Conservation (phyloP, 2,888 invertebrate genomes). For the Diadromus collaris region DNA sequence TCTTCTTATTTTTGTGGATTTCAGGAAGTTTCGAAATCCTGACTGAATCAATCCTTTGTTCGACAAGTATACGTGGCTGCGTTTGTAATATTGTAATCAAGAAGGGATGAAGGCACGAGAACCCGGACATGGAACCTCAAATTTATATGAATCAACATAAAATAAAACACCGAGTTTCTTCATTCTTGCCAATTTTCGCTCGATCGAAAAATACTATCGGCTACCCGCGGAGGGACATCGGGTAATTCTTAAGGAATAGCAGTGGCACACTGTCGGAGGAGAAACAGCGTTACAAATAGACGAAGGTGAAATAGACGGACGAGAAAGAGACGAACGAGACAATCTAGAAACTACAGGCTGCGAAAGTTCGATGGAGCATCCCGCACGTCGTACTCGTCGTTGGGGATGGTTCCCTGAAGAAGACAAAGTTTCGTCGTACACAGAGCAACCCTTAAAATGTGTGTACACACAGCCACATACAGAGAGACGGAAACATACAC, state of each 20-base stretch:
- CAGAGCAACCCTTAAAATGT: constrained; percentile 17
- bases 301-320: background rate
- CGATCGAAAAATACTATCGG: background rate
- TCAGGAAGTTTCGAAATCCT: too few species aligned
- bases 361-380: constrained; percentile 41
- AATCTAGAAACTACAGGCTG: constrained; percentile 37
- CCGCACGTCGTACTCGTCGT: constrained; percentile 31
- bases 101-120: background rate
- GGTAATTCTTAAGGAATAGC: constrained; percentile 25
- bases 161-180: background rate
- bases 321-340: constrained; percentile 36
- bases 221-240: background rate
- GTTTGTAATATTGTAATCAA: background rate
- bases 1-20: too few species aligned
- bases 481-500: background rate
- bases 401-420: constrained; percentile 34
- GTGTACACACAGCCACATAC: background rate
- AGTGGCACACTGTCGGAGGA: constrained; percentile 8
- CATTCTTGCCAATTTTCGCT: constrained; percentile 1
- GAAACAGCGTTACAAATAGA: constrained; percentile 14
- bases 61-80: too few species aligned
- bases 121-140: background rate
- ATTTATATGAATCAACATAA: background rate
- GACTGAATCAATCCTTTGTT: too few species aligned
- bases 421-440: constrained; percentile 40